Percentiles rank a stretch among this genome's conserved stretches.
phyloP scores from a whole-genome alignment of 92 coral and sea anemone species.

The Scolanthus callimorphus region DNA sequence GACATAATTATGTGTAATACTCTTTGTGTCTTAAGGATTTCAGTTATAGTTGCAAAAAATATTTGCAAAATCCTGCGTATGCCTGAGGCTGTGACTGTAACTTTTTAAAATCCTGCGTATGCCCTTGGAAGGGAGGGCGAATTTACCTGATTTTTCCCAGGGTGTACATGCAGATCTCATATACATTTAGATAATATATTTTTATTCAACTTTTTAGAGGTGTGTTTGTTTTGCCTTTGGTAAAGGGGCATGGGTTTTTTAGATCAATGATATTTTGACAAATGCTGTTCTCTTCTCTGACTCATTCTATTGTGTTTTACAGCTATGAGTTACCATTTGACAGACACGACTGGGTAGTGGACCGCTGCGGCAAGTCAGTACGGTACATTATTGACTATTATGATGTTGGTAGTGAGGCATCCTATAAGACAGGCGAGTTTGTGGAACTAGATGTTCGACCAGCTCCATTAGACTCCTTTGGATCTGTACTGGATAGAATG shows the following conservation, averaged over 20 bases:
- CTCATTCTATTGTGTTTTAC: constrained; percentile 1
- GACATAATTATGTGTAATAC: background rate
- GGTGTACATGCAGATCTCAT: too few relatives aligned
- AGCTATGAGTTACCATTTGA: constrained; percentile 98
- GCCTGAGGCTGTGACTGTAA: background rate
- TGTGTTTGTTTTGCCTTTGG: too few relatives aligned
- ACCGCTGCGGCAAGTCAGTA: constrained; percentile 89
- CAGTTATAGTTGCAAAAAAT: background rate
- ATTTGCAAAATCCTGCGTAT: background rate
- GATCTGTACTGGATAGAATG: constrained; percentile 84
- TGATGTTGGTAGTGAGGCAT: constrained; percentile 89
- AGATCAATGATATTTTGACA: too few relatives aligned
- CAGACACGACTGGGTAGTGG: constrained; percentile 96
- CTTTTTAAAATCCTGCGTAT: background rate
- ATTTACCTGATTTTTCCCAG: too few relatives aligned
- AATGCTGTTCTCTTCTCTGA: too few relatives aligned
- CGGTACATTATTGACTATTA: constrained; percentile 96
- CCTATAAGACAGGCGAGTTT: constrained; percentile 90
- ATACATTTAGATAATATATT: too few relatives aligned
- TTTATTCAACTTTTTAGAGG: too few relatives aligned
- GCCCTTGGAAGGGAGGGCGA: too few relatives aligned
- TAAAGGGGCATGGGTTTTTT: too few relatives aligned
- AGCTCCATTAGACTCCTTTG: constrained; percentile 80
- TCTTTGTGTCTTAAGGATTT: background rate
- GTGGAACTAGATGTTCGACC: constrained; percentile 95